These are phyloP conservation scores for Dromiciops gliroides DNA, from an alignment of 2,113 vertebrate species.

Conservation along the genomic window DNA sequence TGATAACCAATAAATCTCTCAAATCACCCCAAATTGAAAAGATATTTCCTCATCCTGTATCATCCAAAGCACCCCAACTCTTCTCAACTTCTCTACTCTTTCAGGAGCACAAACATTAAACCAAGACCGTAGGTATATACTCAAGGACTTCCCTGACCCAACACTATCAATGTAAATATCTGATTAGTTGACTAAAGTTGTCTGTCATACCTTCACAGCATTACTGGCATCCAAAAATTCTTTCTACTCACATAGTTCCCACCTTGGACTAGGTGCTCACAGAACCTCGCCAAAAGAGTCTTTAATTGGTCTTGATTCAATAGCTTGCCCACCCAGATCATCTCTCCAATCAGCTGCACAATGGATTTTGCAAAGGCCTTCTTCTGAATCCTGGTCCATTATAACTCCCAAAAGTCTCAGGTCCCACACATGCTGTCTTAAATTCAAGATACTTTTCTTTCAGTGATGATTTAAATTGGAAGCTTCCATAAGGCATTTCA, in stretches of 20 bases:
- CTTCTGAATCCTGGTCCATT: too few species aligned
- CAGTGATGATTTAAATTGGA: neutral
- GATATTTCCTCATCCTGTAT: neutral
- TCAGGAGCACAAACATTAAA: neutral
- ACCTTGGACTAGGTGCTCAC: neutral
- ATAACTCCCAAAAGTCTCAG: too few species aligned
- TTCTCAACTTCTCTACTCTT: neutral
- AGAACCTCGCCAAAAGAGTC: neutral
- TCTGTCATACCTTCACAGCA: neutral
- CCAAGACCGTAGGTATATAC: neutral
- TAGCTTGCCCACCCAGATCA: neutral
- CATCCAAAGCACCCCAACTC: neutral
- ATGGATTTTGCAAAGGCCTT: neutral
- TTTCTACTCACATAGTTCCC: neutral
- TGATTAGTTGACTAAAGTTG: neutral
- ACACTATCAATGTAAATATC: too few species aligned
- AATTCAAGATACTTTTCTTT: neutral
- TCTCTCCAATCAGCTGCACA: too few species aligned
- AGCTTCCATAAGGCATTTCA: neutral
- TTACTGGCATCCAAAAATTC: neutral
- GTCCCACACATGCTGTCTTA: too few species aligned
- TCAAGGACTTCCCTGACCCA: too few species aligned
- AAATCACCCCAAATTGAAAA: neutral
- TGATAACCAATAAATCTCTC: neutral
- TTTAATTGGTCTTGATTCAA: neutral